Conservation (phyloP, 2,797 vertebrate species). For the Hydrolagus colliei region DNA sequence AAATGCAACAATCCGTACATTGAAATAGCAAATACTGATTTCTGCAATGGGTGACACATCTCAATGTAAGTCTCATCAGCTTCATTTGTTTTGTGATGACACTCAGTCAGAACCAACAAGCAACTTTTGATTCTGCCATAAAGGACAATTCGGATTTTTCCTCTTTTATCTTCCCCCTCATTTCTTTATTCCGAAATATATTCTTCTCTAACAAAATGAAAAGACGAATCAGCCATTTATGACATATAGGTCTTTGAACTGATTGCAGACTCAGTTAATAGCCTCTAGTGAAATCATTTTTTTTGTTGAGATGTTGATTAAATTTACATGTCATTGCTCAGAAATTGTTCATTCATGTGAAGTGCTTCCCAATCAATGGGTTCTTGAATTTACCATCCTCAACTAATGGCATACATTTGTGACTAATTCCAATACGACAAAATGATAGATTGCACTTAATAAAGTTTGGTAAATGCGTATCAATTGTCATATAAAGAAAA, state of each 20-base stretch:
- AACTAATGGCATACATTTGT: conserved; percentile 10
- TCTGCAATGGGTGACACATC: not conserved
- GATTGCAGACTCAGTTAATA: not conserved
- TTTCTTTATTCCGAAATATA: not conserved
- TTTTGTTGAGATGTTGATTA: conserved; percentile 11
- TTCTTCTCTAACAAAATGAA: not conserved
- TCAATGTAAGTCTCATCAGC: not conserved
- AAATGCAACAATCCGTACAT: not conserved
- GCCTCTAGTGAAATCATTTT: not conserved
- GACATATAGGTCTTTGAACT: not conserved
- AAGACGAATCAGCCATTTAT: conserved; percentile 10
- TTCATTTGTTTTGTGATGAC: not conserved
- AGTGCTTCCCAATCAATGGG: conserved; percentile 18
- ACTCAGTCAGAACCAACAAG: not conserved
- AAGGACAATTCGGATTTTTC: not conserved
- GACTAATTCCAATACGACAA: conserved; percentile 13
- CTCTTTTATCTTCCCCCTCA: too few relatives aligned
- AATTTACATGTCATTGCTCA: conserved; percentile 21
- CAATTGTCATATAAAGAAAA: conserved; percentile 5
- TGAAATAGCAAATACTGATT: not conserved
- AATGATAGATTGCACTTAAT: conserved; percentile 7
- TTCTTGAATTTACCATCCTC: conserved; percentile 5
- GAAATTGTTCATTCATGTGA: conserved; percentile 20
- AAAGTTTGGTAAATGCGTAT: not conserved
- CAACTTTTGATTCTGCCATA: conserved; percentile 6